These are phyloP conservation scores for Rhagologus leucostigma DNA, from an alignment of 2,113 vertebrate species.

Conservation along the genomic window DNA sequence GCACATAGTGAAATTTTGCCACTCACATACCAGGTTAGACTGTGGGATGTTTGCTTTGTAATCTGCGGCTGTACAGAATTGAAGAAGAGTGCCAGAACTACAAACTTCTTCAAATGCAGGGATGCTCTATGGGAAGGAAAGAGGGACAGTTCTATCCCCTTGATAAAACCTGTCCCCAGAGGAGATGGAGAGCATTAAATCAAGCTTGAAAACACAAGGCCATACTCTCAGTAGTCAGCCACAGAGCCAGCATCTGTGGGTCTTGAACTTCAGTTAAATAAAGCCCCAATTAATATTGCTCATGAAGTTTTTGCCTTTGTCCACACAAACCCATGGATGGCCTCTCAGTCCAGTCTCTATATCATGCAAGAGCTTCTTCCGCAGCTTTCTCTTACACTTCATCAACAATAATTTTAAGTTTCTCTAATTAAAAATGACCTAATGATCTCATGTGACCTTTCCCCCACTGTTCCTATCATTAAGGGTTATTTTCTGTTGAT, in stretches of 20 bases:
- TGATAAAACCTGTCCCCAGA: background rate
- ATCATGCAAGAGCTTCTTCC: background rate
- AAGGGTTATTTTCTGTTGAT: background rate
- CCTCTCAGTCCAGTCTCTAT: background rate
- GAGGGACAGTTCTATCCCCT: background rate
- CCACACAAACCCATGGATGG: background rate
- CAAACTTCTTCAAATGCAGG: background rate
- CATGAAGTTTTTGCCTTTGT: background rate
- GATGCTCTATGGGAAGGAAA: background rate
- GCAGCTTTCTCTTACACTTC: background rate
- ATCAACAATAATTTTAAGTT: conserved; percentile 23
- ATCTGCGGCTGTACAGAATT: background rate
- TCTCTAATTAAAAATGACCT: conserved; percentile 13
- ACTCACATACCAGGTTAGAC: background rate
- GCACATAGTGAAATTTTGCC: background rate
- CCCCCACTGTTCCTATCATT: background rate
- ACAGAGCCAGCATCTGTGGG: background rate
- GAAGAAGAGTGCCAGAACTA: background rate
- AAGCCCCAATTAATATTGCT: background rate
- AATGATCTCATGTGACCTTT: background rate
- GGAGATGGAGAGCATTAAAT: background rate
- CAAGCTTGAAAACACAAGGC: background rate
- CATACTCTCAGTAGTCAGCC: background rate
- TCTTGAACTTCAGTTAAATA: conserved; percentile 25
- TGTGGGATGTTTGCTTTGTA: background rate